Evolutionary conservation across 2,797 vertebrate species (phyloP).

Genomic region (Nannoperca obscura): DNA sequence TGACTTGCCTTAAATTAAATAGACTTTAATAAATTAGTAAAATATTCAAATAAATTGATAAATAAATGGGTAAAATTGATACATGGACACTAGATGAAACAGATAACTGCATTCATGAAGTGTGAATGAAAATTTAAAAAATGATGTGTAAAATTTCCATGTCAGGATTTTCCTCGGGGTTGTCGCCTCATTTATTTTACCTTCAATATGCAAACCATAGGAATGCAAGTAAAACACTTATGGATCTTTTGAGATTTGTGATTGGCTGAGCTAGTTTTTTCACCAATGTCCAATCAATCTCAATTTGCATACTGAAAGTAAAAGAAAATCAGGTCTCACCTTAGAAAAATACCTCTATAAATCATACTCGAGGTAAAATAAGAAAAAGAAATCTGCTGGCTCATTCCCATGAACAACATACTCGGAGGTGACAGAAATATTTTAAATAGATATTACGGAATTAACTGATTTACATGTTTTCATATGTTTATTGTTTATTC

Average conservation of each 20-base stretch:
- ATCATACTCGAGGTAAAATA: neutral
- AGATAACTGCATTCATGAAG: neutral
- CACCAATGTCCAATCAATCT: constrained; percentile 22
- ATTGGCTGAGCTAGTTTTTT: constrained; percentile 29
- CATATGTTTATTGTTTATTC: neutral
- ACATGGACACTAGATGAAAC: neutral
- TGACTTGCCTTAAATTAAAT: neutral
- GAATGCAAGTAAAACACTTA: constrained; percentile 24
- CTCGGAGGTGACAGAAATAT: neutral
- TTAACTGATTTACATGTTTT: neutral
- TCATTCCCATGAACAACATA: neutral
- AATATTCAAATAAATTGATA: neutral
- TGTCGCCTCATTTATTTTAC: constrained; percentile 28
- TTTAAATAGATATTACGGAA: no score
- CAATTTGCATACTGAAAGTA: constrained; percentile 21
- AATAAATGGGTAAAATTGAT: neutral
- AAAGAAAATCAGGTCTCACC: neutral
- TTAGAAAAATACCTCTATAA: neutral
- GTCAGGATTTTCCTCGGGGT: neutral
- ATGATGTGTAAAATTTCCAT: neutral
- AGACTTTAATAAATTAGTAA: neutral
- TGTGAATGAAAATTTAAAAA: constrained; percentile 3
- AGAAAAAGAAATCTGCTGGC: neutral
- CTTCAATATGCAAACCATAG: constrained; percentile 10
- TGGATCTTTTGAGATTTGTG: constrained; percentile 12